phyloP scores from a whole-genome alignment of 2,888 invertebrate genomes.

The Caenorhabditis zanzibari region DNA sequence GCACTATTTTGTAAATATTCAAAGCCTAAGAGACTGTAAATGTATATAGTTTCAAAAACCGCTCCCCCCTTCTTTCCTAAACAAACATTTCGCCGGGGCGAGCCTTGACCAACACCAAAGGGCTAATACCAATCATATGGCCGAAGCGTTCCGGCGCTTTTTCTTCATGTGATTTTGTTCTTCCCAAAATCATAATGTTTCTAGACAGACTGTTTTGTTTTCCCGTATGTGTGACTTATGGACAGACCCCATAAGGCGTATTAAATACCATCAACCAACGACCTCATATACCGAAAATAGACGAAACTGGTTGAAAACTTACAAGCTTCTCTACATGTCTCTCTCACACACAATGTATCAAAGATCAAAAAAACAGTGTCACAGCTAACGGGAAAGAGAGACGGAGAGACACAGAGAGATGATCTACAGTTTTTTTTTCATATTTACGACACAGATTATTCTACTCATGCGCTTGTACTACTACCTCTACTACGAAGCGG shows the following conservation, averaged over 20 bases:
- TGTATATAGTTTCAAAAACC: conserved; percentile 1
- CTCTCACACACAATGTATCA: conserved; percentile 37
- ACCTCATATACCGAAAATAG: conserved; percentile 35
- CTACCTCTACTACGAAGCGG: neutral
- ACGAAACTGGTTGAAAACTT: conserved; percentile 28
- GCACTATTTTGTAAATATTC: too few relatives aligned
- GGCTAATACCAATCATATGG: conserved; percentile 35
- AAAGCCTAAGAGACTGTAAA: too few relatives aligned
- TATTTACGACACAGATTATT: conserved; percentile 34
- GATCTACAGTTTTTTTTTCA: conserved; percentile 45
- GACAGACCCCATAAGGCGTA: neutral
- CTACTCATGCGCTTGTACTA: neutral
- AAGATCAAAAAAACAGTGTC: conserved; percentile 60
- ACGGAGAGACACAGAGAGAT: conserved; percentile 28
- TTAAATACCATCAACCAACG: conserved; percentile 27
- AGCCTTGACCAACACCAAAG: conserved; percentile 14
- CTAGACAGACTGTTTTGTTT: conserved; percentile 34
- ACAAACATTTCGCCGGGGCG: conserved; percentile 6
- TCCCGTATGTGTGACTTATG: conserved; percentile 23
- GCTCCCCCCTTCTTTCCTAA: neutral
- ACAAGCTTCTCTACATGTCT: conserved; percentile 9
- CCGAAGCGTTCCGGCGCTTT: conserved; percentile 3
- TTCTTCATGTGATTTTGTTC: conserved; percentile 37
- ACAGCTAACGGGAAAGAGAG: conserved; percentile 35
- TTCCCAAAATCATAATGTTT: too few relatives aligned